Conservation (phyloP, 1,140 invertebrate species). For the Piezodorus guildinii region DNA sequence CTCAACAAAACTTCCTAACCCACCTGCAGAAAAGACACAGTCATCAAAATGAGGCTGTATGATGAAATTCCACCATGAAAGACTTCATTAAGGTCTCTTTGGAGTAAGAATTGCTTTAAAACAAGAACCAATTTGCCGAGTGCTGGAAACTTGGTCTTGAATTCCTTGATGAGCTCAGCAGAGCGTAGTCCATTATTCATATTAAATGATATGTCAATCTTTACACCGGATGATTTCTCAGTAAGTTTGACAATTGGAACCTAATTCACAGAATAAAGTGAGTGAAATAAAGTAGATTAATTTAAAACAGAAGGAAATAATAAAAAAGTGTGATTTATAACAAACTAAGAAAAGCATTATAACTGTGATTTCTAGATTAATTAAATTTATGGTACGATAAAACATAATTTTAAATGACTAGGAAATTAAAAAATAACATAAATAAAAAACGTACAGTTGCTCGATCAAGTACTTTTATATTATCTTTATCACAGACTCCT, state of each 20-base stretch:
- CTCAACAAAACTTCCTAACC: no score
- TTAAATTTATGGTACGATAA: no score
- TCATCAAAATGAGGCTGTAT: conserved; percentile 96
- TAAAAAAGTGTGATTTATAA: no score
- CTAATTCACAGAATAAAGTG: conserved; percentile 32
- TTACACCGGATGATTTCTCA: conserved; percentile 85
- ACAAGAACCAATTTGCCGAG: conserved; percentile 90
- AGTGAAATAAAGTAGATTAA: neutral
- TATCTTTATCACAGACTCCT: conserved; percentile 73
- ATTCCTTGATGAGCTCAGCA: conserved; percentile 85
- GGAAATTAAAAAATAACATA: neutral
- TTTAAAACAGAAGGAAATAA: no score
- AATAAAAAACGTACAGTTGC: conserved; percentile 60
- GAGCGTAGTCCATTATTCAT: conserved; percentile 92
- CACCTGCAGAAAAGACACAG: conserved; percentile 92
- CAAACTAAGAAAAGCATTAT: no score
- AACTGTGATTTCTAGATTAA: no score
- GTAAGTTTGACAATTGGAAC: conserved; percentile 95
- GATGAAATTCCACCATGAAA: conserved; percentile 98
- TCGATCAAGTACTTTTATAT: conserved; percentile 92
- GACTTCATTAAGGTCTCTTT: conserved; percentile 96
- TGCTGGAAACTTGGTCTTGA: conserved; percentile 66
- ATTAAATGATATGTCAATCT: conserved; percentile 97
- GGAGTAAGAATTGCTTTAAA: conserved; percentile 92
- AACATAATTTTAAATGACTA: no score